A percentile compares a stretch with the other conserved stretches of the same genome.
These are phyloP conservation scores for Catamblyrhynchus diadema DNA, from an alignment of 2,797 vertebrate genomes.

Conservation along the genomic window DNA sequence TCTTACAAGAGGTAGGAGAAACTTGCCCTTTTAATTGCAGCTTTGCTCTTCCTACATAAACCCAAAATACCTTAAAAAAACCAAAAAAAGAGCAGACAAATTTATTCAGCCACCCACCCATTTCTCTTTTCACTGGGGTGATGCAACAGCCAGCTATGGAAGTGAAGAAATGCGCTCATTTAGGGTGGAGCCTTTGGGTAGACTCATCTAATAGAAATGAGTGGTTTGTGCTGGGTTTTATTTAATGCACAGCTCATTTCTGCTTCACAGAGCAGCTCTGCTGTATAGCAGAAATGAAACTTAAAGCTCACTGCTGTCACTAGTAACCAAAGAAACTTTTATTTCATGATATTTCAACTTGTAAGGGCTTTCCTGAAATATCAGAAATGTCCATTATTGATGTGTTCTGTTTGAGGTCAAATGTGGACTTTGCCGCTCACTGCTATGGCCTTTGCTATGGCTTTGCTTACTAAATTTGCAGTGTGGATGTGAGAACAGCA, in stretches of 20 bases:
- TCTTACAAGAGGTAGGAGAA: background rate
- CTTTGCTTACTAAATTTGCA: background rate
- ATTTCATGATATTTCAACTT: background rate
- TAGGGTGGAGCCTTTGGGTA: constrained; percentile 7
- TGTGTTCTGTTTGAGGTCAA: background rate
- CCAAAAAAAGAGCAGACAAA: background rate
- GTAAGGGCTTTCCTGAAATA: background rate
- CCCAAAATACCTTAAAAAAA: background rate
- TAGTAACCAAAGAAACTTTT: background rate
- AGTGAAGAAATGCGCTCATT: background rate
- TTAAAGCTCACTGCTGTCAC: background rate
- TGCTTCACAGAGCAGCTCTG: background rate
- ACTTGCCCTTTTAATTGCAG: background rate
- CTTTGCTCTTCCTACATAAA: constrained; percentile 5
- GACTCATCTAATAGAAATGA: background rate
- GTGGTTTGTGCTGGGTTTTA: background rate
- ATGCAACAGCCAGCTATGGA: background rate
- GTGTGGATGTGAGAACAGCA: background rate
- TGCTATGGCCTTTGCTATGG: background rate
- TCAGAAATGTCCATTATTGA: background rate
- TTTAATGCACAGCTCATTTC: background rate
- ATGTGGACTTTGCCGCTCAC: background rate
- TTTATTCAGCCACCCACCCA: background rate
- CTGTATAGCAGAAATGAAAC: background rate
- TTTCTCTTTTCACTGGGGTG: constrained; percentile 19